Evolutionary conservation across 2,113 vertebrate species (phyloP), one percentile per base, ranked within the genome.

Genomic region (Nibea albiflora): DNA sequence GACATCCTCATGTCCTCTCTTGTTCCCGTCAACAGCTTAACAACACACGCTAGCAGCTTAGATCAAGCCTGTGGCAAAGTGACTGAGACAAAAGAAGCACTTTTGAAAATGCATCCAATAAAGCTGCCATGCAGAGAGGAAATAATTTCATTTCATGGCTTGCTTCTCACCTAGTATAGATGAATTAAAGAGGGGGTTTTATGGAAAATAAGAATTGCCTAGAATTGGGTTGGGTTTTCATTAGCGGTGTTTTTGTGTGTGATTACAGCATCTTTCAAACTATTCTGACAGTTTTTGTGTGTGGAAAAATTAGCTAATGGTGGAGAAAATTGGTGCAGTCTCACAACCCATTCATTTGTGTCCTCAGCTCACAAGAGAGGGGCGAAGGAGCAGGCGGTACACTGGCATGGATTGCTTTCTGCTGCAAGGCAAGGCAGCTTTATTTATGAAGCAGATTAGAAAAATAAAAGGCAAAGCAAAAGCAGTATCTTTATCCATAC

Each of bases 1-100:
- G 26, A 84, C 81, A 4, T 76, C 87, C 87, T 84, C 80, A 62
- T 14, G 87, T 92, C 90, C 65, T 75, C 39, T 92, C 83, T 35
- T 2, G 72, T 93, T 93, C 73, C 74, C 80, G 39, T 91, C 90
- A 90, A 80, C 83, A 63, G 76, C 73, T 80, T 7, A 39, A 80
- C 71, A 71, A 78, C 84, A 84, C 71, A 81, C 31, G 62, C 79
- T 20, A 61, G 79, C 83, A 81, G 79, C 80, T 81, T 77, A 3
- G 56, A 74, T 76, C 39, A 15, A 63, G 80, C 82, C 82, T 69
- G 68, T 66, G 81, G 80, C 83, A 83, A 91, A 82, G 84, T 73
- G 76, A 89, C 79, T 83, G 81, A 78, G 62, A 89, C 61, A 54
- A 62, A 67, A 19, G 28, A 57, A 61, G 61, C 63, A 58, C 65